phyloP scores from a whole-genome alignment of 2,797 vertebrate species.

The Melanotaenia parkinsoni region DNA sequence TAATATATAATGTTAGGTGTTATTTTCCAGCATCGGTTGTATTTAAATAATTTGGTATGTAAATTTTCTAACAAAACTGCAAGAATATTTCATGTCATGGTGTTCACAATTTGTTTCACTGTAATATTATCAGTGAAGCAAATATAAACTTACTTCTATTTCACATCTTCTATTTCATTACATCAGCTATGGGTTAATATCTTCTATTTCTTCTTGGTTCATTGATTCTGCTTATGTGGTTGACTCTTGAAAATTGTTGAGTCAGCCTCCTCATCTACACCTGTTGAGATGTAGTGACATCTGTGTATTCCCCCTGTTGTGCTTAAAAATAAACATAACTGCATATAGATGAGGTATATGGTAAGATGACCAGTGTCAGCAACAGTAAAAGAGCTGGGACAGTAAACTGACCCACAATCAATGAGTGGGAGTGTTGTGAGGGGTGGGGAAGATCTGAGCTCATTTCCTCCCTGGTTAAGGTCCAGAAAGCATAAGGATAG shows the following conservation, averaged over 20 bases:
- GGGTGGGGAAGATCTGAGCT: constrained; percentile 60
- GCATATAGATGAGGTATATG: constrained; percentile 37
- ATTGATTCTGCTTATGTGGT: constrained; percentile 26
- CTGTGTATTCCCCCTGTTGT: background rate
- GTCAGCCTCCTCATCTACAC: constrained; percentile 41
- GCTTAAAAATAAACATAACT: constrained; percentile 19
- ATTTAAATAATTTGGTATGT: background rate
- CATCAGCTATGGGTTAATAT: background rate
- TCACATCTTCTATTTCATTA: background rate
- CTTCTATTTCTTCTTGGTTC: background rate
- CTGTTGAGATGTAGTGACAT: constrained; percentile 44
- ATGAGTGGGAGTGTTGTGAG: constrained; percentile 56
- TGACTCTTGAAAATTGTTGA: constrained; percentile 33
- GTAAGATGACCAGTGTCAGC: constrained; percentile 55
- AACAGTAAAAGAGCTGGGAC: constrained; percentile 37
- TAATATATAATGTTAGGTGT: constrained; percentile 4
- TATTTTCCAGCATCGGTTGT: background rate
- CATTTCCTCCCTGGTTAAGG: constrained; percentile 64
- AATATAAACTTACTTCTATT: background rate
- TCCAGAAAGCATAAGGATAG: constrained; percentile 45
- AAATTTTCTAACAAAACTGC: background rate
- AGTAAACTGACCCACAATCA: constrained; percentile 63
- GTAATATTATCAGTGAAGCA: background rate
- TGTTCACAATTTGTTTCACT: background rate
- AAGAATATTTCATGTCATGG: background rate